A percentile compares a stretch with the other conserved stretches of the same genome.
phyloP scores from a whole-genome alignment of 2,888 invertebrate genomes.

The Rambutsinella grinnellia region DNA sequence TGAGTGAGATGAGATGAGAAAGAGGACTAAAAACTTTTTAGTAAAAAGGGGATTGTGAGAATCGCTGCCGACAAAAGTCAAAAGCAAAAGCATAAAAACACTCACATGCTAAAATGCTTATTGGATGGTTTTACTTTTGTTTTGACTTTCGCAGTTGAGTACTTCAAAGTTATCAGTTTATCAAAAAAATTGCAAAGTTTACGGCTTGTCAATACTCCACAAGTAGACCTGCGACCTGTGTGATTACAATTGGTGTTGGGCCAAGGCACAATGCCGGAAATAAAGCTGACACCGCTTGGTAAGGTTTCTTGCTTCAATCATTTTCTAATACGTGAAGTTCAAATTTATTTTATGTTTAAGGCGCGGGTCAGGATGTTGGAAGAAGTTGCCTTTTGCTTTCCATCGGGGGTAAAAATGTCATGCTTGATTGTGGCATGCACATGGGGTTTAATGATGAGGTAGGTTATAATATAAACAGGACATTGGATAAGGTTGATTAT shows the following conservation, averaged over 20 bases:
- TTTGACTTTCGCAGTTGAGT: too few relatives aligned
- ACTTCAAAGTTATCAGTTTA: too few relatives aligned
- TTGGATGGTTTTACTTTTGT: too few relatives aligned
- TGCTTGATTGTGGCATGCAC: constrained; percentile 99
- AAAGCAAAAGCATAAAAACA: not conserved
- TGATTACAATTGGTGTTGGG: not conserved
- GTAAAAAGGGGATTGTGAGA: too few relatives aligned
- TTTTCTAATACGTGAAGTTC: not conserved
- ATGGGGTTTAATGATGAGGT: constrained; percentile 98
- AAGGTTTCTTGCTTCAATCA: constrained; percentile 18
- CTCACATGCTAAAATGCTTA: too few relatives aligned
- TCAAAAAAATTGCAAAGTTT: not conserved
- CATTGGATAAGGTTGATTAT: too few relatives aligned
- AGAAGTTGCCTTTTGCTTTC: constrained; percentile 95
- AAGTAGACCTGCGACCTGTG: not conserved
- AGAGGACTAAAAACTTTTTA: too few relatives aligned
- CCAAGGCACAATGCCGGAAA: constrained; percentile 79
- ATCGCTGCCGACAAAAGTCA: too few relatives aligned
- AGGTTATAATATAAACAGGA: too few relatives aligned
- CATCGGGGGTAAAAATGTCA: constrained; percentile 98
- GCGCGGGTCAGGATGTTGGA: constrained; percentile 97
- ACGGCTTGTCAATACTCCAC: not conserved
- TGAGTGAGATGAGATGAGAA: too few relatives aligned
- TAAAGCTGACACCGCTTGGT: constrained; percentile 87
- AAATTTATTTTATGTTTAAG: constrained; percentile 59